Conservation (phyloP, 2,797 vertebrate genomes). For the Rhinatrema bivittatum region DNA sequence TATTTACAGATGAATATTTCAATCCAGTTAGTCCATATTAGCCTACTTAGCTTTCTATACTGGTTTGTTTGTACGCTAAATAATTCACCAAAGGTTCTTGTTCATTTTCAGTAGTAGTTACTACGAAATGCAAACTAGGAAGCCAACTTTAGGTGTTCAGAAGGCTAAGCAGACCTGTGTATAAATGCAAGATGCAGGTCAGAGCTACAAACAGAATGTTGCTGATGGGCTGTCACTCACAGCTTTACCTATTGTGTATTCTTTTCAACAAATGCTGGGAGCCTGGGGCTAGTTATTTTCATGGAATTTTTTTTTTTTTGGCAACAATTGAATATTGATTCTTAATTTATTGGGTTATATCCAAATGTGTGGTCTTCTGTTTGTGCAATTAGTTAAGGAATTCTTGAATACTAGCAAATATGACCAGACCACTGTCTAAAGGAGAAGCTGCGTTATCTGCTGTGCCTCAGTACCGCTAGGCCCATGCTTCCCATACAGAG, state of each 20-base stretch:
- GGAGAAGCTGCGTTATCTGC: too few species aligned
- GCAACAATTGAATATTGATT: too few species aligned
- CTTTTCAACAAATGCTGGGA: conserved; percentile 19
- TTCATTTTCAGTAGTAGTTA: conserved; percentile 59
- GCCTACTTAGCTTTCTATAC: conserved; percentile 56
- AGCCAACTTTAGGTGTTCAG: conserved; percentile 49
- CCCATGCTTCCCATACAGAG: too few species aligned
- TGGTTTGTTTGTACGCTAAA: conserved; percentile 68
- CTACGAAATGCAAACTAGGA: conserved; percentile 58
- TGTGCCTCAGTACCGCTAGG: too few species aligned
- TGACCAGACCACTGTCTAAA: too few species aligned
- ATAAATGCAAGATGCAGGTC: conserved; percentile 59
- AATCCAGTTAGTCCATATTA: conserved; percentile 56
- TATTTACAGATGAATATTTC: conserved; percentile 88
- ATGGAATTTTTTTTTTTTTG: conserved; percentile 23
- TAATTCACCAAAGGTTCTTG: conserved; percentile 63
- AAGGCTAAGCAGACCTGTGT: conserved; percentile 43
- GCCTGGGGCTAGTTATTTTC: conserved; percentile 22
- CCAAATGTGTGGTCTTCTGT: too few species aligned
- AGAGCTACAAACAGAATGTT: conserved; percentile 26
- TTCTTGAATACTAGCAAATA: too few species aligned
- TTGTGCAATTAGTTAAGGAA: too few species aligned
- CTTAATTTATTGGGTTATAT: too few species aligned
- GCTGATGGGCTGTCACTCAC: conserved; percentile 29
- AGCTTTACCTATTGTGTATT: conserved; percentile 18